Evolutionary conservation across 2,888 invertebrate genomes (phyloP).

Genomic region (Volucella inanis): DNA sequence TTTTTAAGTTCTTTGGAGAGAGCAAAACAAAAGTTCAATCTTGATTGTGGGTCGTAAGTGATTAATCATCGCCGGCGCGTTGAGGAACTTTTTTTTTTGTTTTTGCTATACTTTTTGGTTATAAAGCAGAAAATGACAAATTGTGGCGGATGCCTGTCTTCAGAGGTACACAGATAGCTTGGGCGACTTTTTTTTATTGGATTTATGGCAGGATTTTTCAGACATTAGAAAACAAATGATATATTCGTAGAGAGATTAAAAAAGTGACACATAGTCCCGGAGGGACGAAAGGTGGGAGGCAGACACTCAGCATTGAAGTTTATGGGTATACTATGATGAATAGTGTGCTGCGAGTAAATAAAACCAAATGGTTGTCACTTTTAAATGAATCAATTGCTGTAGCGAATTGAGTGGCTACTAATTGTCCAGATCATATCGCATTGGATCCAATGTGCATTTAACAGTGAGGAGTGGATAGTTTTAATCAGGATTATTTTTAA

Average conservation of each 20-base stretch:
- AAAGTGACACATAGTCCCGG: background rate
- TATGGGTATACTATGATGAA: background rate
- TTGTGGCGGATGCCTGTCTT: slow-evolving; percentile 60
- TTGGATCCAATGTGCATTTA: no score
- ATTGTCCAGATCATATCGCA: no score
- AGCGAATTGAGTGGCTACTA: no score
- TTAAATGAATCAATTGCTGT: no score
- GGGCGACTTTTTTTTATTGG: slow-evolving; percentile 22
- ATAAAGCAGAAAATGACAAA: slow-evolving; percentile 65
- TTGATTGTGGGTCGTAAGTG: slow-evolving; percentile 55
- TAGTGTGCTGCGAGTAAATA: background rate
- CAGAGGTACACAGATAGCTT: slow-evolving; percentile 41
- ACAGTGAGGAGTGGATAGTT: no score
- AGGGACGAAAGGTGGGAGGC: background rate
- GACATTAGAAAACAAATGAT: slow-evolving; percentile 37
- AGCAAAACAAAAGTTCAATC: slow-evolving; percentile 54
- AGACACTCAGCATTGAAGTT: slow-evolving; percentile 5
- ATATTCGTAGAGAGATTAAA: slow-evolving; percentile 37
- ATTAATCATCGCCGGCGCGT: slow-evolving; percentile 56
- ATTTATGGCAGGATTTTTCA: slow-evolving; percentile 42
- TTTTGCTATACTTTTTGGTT: slow-evolving; percentile 28
- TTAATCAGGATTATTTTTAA: no score
- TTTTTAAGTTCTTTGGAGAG: background rate
- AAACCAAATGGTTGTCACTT: no score
- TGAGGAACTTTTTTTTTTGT: slow-evolving; percentile 39